These are phyloP conservation scores for Halyomorpha halys DNA, from an alignment of 1,140 invertebrate genomes.

Conservation along the genomic window DNA sequence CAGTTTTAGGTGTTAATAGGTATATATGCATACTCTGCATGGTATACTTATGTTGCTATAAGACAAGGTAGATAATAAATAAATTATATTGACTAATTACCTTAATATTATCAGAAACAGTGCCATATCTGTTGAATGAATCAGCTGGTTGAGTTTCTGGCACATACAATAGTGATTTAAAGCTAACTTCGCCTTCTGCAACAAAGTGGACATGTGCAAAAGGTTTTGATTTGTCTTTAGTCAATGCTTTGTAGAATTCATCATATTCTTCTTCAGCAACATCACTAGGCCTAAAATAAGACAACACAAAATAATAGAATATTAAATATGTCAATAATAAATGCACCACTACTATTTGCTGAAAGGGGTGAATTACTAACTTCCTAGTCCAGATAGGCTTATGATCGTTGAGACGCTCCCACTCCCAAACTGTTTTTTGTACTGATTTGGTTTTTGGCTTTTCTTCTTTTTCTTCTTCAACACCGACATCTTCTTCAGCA, in stretches of 20 bases:
- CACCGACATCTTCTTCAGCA: constrained; percentile 50
- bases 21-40: no score
- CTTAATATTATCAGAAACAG: constrained; percentile 90
- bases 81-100: no score
- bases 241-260: constrained; percentile 89
- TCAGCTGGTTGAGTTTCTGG: constrained; percentile 83
- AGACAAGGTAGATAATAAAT: no score
- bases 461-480: constrained; percentile 57
- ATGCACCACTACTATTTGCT: not conserved
- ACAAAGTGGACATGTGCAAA: constrained; percentile 89
- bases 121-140: constrained; percentile 89
- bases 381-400: constrained; percentile 98
- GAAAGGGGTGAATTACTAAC: constrained; percentile 35
- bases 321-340: not conserved
- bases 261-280: constrained; percentile 82
- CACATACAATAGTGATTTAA: constrained; percentile 91
- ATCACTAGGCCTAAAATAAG: constrained; percentile 52
- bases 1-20: no score
- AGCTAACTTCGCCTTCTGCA: constrained; percentile 97
- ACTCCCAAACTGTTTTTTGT: constrained; percentile 96
- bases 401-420: constrained; percentile 90
- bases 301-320: constrained; percentile 19
- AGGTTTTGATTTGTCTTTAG: constrained; percentile 81
- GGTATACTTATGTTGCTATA: no score
- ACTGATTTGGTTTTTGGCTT: constrained; percentile 87